Conservation (phyloP, 2,888 invertebrate genomes). For the Bhutanitis thaidina region DNA sequence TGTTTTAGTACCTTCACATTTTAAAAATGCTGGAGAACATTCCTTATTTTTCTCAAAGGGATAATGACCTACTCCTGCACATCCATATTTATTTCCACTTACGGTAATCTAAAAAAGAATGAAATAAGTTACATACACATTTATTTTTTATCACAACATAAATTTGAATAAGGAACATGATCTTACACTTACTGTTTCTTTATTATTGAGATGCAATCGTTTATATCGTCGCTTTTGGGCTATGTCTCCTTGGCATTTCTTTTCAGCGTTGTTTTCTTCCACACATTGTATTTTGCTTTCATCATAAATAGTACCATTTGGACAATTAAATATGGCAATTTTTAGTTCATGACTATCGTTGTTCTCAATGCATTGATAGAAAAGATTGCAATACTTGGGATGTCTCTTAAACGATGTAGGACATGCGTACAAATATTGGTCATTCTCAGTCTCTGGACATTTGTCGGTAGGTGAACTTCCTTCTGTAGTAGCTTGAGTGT, state of each 20-base stretch:
- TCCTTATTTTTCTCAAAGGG: constrained; percentile 82
- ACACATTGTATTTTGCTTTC: constrained; percentile 86
- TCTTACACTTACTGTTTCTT: constrained; percentile 74
- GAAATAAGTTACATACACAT: too few species aligned
- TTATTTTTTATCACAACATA: too few species aligned
- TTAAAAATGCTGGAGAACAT: constrained; percentile 86
- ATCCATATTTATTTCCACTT: constrained; percentile 73
- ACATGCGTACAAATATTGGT: constrained; percentile 86
- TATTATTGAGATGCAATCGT: constrained; percentile 66
- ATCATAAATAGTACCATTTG: constrained; percentile 87
- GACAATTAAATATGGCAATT: constrained; percentile 87
- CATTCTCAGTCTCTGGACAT: constrained; percentile 81
- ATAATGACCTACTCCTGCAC: constrained; percentile 84
- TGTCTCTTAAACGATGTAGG: constrained; percentile 91
- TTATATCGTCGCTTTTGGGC: constrained; percentile 78
- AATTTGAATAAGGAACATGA: constrained; percentile 30
- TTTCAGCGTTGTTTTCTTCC: constrained; percentile 78
- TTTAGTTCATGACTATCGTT: constrained; percentile 84
- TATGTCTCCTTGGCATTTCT: constrained; percentile 79
- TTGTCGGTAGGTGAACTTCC: constrained; percentile 45
- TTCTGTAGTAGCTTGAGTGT: constrained; percentile 32
- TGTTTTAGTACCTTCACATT: constrained; percentile 79
- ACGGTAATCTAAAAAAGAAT: constrained; percentile 81
- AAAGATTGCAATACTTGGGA: constrained; percentile 89
- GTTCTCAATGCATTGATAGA: constrained; percentile 89